Percentiles rank a stretch among this genome's conserved stretches.
Evolutionary conservation across 92 coral and sea anemone species (phyloP).

Genomic region (Anthopleura xanthogrammica): DNA sequence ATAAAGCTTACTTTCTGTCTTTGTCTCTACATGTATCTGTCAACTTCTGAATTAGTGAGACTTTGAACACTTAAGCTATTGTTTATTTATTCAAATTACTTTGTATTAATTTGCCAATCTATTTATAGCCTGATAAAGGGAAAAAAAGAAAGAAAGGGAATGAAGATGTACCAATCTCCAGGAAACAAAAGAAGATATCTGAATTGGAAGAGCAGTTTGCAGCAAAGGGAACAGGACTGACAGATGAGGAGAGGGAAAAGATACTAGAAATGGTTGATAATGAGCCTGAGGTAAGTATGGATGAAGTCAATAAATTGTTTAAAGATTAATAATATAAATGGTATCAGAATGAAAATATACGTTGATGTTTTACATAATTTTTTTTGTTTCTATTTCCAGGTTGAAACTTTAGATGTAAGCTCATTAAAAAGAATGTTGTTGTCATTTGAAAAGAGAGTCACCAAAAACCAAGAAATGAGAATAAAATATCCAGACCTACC

Average conservation of each 20-base stretch:
- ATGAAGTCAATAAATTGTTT: no score
- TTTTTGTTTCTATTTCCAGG: constrained; percentile 32
- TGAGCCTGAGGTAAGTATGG: constrained; percentile 84
- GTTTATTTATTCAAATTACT: background rate
- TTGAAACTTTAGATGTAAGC: constrained; percentile 88
- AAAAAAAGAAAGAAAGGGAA: constrained; percentile 67
- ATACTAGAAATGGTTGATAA: constrained; percentile 97
- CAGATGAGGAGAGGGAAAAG: constrained; percentile 86
- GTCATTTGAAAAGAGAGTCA: constrained; percentile 92
- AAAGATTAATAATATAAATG: no score
- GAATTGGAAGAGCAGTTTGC: constrained; percentile 28
- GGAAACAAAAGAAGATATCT: constrained; percentile 35
- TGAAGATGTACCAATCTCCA: constrained; percentile 22
- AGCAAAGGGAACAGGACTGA: constrained; percentile 55
- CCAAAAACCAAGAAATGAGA: constrained; percentile 98
- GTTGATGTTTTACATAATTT: background rate
- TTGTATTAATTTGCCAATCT: background rate
- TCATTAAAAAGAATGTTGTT: constrained; percentile 87
- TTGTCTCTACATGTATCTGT: no score
- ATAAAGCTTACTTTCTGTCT: no score
- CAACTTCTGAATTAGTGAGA: no score
- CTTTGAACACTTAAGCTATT: background rate
- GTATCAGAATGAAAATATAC: no score
- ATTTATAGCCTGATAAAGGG: constrained; percentile 77
- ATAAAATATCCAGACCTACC: constrained; percentile 96